These are phyloP conservation scores for Odontothrips loti DNA, from an alignment of 2,888 invertebrate genomes.

Conservation along the genomic window DNA sequence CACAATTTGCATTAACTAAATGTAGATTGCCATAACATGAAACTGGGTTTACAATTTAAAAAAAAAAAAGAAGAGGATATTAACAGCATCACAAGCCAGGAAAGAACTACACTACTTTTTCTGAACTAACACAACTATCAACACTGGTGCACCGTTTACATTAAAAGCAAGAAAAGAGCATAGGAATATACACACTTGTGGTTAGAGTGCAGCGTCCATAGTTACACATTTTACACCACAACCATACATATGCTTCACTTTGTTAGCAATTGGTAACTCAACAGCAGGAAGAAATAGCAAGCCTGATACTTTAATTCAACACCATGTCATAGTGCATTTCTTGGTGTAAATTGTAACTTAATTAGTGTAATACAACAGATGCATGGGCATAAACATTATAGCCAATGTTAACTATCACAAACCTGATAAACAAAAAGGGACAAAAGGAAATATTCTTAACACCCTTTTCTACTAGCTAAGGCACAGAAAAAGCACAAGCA, in stretches of 20 bases:
- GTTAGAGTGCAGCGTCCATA: neutral
- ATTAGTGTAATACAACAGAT: neutral
- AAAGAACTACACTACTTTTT: too few relatives aligned
- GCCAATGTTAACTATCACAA: constrained; percentile 1
- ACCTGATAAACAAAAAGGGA: neutral
- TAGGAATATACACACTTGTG: too few relatives aligned
- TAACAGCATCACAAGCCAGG: too few relatives aligned
- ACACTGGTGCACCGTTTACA: neutral
- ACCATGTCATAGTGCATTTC: neutral
- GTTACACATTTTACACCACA: neutral
- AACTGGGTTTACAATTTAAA: too few relatives aligned
- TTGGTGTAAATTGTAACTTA: neutral
- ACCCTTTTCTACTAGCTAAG: neutral
- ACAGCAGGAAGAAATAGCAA: neutral
- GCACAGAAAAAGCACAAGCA: too few relatives aligned
- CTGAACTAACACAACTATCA: neutral
- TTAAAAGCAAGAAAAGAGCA: neutral
- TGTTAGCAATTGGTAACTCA: neutral
- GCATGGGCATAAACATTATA: neutral
- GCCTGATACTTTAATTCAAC: neutral
- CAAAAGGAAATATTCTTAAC: neutral
- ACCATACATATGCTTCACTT: neutral
- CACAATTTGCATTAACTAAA: too few relatives aligned
- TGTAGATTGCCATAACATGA: too few relatives aligned
- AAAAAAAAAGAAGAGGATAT: too few relatives aligned